Evolutionary conservation across 2,888 invertebrate species (phyloP).

Genomic region (Neoscelio sp.): DNA sequence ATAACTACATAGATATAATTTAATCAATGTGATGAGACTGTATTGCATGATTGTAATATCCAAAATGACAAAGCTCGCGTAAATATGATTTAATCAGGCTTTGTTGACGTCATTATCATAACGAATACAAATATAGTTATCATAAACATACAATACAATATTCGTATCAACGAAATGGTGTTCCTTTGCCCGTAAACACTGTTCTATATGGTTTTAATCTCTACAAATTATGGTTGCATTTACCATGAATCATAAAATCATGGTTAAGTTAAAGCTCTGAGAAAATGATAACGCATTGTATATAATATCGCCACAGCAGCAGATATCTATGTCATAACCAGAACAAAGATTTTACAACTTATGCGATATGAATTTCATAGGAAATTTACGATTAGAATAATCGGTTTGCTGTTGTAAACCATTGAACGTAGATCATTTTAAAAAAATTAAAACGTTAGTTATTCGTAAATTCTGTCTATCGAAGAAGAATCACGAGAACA

Average conservation of each 20-base stretch:
- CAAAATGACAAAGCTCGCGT: conserved; percentile 36
- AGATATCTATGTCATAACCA: conserved; percentile 2
- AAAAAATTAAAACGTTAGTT: not conserved
- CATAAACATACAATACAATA: conserved; percentile 15
- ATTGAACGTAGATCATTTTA: conserved; percentile 10
- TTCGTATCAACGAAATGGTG: conserved; percentile 20
- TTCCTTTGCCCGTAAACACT: conserved; percentile 12
- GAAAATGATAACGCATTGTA: conserved; percentile 28
- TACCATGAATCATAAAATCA: not conserved
- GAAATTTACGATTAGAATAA: conserved; percentile 19
- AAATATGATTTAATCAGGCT: conserved; percentile 41
- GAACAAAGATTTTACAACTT: not conserved
- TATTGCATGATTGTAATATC: conserved; percentile 23
- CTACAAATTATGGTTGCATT: conserved; percentile 17
- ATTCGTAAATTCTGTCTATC: not conserved
- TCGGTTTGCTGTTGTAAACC: conserved; percentile 1
- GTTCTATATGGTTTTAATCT: conserved; percentile 10
- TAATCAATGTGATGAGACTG: not conserved
- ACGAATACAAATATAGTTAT: conserved; percentile 23
- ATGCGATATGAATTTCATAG: conserved; percentile 12
- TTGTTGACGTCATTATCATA: conserved; percentile 35
- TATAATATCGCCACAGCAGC: conserved; percentile 13
- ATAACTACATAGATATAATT: too few relatives aligned
- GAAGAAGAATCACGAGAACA: too few relatives aligned
- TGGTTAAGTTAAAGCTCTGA: conserved; percentile 6